Percentiles rank a stretch among this genome's conserved stretches.
Conservation (phyloP, 2,113 vertebrate species). For the Galeopterus variegatus region DNA sequence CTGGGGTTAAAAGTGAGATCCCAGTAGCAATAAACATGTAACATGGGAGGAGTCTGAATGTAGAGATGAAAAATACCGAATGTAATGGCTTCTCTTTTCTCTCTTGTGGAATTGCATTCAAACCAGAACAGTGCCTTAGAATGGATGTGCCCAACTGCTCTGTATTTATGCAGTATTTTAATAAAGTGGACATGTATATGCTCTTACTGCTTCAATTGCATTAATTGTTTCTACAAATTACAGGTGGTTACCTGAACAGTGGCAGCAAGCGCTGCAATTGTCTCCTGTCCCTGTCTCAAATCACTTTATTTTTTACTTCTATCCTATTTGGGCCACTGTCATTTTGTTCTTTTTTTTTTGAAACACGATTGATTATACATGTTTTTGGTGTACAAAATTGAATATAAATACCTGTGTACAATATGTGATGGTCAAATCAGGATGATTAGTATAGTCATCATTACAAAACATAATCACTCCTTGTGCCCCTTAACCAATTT, state of each 20-base stretch:
- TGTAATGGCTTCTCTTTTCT: conserved; percentile 84
- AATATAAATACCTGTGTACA: no score
- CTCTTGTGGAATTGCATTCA: conserved; percentile 82
- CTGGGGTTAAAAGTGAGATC: conserved; percentile 69
- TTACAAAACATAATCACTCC: no score
- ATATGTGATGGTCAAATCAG: no score
- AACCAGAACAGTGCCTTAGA: conserved; percentile 85
- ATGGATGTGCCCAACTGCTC: conserved; percentile 83
- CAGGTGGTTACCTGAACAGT: conserved; percentile 56
- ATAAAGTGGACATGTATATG: conserved; percentile 79
- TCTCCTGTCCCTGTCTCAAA: neutral
- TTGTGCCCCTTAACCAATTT: no score
- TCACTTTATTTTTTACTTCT: no score
- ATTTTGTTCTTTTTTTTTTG: no score
- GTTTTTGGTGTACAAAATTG: no score
- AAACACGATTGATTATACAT: no score
- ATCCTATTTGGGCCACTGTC: no score
- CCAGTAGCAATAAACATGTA: conserved; percentile 79
- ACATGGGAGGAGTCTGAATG: conserved; percentile 82
- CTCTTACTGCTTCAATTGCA: conserved; percentile 68
- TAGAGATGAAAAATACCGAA: conserved; percentile 79
- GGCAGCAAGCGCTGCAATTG: conserved; percentile 23
- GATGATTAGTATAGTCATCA: no score
- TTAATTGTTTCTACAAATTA: conserved; percentile 61
- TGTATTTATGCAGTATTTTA: conserved; percentile 85